Base-by-base conservation (phyloP, 2,797 vertebrate species). In the Lepilemur ruficaudatus region DNA sequence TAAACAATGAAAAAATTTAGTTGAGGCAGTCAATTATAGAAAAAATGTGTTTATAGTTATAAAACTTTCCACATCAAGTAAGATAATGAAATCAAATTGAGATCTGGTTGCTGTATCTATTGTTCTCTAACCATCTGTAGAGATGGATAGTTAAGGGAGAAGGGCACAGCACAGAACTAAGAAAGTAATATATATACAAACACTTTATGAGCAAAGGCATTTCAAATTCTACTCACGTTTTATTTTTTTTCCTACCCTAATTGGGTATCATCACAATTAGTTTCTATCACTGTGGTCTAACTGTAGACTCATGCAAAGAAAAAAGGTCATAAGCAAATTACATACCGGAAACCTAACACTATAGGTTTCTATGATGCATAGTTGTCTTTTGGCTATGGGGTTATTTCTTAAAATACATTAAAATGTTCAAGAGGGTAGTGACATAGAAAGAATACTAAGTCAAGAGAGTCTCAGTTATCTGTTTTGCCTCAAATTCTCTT, bases 51-150 rank as follows among this genome's bases (percentile, higher is more conserved):
- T 89, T 59, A 88, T 35, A 80, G 7, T 76, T 89, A 75, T 32
- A 93, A 86, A 93, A 92, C 14, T 70, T 72, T 92, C 81, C 55
- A 92, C 11, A 80, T 12, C 38, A 89, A 89, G 81, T 84, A 92
- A 75, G 41, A 61, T 30, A 81, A 78, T 6, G 5, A 65, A 13
- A 69, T 65, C 57, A 84, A 82, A 89, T 0, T 69, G 88, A 90
- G 57, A 69, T 32, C 30, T 10, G 35, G 48, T 15, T 30, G 32
- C 38, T 90, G 35, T 72, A 50, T 81, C 76, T 43, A 22, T 18
- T 50, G 52, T 23, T 86, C 78, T 82, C 32, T 52, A 11, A 57
- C 13, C 43, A 48, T 12, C 52, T 76, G 67, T 22, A 35, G 83
- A 72, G 52, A 91, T 9, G 18, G 35, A 63, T 0, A 65, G 72